These are phyloP conservation scores for Xestia sexstrigata DNA, from an alignment of 2,888 invertebrate genomes.

Conservation along the genomic window DNA sequence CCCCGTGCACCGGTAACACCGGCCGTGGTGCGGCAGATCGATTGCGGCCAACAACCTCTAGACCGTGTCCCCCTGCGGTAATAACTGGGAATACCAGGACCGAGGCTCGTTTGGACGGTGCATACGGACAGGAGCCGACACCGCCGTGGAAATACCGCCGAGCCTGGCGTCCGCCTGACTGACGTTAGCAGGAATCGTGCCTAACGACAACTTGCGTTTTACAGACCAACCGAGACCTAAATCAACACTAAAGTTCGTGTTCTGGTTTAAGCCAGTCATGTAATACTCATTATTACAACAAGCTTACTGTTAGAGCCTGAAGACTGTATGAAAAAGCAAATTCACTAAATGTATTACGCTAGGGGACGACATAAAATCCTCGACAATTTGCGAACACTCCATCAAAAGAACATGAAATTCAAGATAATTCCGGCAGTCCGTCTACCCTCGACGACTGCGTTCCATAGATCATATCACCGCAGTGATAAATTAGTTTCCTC, in stretches of 20 bases:
- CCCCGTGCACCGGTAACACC: slow-evolving; percentile 84
- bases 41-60: slow-evolving; percentile 88
- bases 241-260: not conserved
- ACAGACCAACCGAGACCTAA: slow-evolving; percentile 14
- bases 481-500: slow-evolving; percentile 81
- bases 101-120: slow-evolving; percentile 74
- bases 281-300: slow-evolving; percentile 21
- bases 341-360: slow-evolving; percentile 40
- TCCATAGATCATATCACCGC: slow-evolving; percentile 79
- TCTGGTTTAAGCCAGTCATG: not conserved
- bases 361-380: slow-evolving; percentile 51
- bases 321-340: slow-evolving; percentile 52
- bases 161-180: slow-evolving; percentile 81
- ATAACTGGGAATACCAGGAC: slow-evolving; percentile 89
- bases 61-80: slow-evolving; percentile 83
- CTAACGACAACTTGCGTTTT: slow-evolving; percentile 30
- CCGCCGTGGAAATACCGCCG: slow-evolving; percentile 82
- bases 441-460: slow-evolving; percentile 72
- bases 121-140: slow-evolving; percentile 71
- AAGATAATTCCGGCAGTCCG: slow-evolving; percentile 60
- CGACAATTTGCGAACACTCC: slow-evolving; percentile 71
- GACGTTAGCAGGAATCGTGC: slow-evolving; percentile 62
- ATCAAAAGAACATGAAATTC: slow-evolving; percentile 75
- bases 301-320: slow-evolving; percentile 8
- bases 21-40: slow-evolving; percentile 84